Base-by-base conservation (phyloP, 2,888 invertebrate species). In the Buathra laborator region DNA sequence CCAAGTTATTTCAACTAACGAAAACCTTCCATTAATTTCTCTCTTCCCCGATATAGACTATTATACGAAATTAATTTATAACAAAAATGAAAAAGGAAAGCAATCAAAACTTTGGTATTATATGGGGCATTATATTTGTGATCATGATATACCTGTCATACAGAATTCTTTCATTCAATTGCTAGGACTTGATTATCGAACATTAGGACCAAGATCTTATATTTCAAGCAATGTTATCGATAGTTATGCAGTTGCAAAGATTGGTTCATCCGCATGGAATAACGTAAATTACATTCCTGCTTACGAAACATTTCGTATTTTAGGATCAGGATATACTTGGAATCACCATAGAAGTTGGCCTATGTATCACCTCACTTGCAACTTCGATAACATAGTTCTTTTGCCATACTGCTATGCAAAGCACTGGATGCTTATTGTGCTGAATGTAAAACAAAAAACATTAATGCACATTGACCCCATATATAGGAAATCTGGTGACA, bases 141-240 rank as follows among this genome's bases (percentile, higher is more conserved):
- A 64, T 64, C 37, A 14, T 64, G 64, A 64, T 7, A 14, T 64
- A 64, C 64, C 64, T 32, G 62, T 62, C 9, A 37, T 62, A 62
- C 12, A 37, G 5, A 62, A 4, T 12, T 10, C 62, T 3, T 32
- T 5, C n/a, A 62, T 62, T 37, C 12, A 62, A 68, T 48, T 68
- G 9, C 10, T 12, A 29, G 68, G 46, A 24, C 12, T 7, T 51
- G 70, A 70, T 51, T 53, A 51, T 29, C 29, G 70, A 51, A 70
- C 51, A 51, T 51, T 70, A 16, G 51, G 70, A 51, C 70, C 70
- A 5, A 51, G 70, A 70, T 14, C 70, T 14, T 70, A 70, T 37
- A 70, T 70, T 51, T 14, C n/a, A n/a, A 51, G 70, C 29, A 70
- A 32, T 6, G 70, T 53, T 51, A 3, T 70, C 10, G 51, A 70